These are phyloP conservation scores for Leptobrachium ailaonicum DNA, from an alignment of 2,113 vertebrate genomes.

Conservation along the genomic window DNA sequence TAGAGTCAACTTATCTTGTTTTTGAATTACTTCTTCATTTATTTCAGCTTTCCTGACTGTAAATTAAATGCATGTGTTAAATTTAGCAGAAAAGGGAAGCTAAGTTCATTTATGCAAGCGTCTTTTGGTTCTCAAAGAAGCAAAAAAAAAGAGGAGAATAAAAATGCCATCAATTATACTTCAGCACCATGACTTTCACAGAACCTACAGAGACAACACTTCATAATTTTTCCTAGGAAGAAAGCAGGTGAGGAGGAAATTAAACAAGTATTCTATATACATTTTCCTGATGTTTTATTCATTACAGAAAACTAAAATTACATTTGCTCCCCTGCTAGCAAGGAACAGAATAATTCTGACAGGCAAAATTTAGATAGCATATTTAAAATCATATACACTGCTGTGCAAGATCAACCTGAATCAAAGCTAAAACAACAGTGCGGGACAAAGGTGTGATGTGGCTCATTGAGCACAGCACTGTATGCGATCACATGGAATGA, in stretches of 20 bases:
- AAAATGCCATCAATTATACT: conserved; percentile 44
- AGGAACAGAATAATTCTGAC: conserved; percentile 55
- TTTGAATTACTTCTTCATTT: conserved; percentile 29
- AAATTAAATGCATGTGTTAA: conserved; percentile 43
- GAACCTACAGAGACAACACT: conserved; percentile 53
- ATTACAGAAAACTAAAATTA: conserved; percentile 59
- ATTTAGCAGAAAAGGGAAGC: conserved; percentile 1
- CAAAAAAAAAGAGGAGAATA: conserved; percentile 8
- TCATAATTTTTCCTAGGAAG: conserved; percentile 59
- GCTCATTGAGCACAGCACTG: neutral
- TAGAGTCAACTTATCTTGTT: conserved; percentile 22
- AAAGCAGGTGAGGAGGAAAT: conserved; percentile 62
- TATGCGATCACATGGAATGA: neutral
- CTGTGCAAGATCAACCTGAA: conserved; percentile 11
- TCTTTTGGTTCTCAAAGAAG: conserved; percentile 12
- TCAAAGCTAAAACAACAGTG: conserved; percentile 21
- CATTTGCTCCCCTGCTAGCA: conserved; percentile 59
- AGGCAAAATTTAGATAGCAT: conserved; percentile 57
- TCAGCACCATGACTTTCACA: conserved; percentile 40
- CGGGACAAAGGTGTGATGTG: neutral
- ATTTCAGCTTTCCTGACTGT: conserved; percentile 16
- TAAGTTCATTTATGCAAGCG: conserved; percentile 10
- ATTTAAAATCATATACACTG: conserved; percentile 46
- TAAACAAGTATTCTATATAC: conserved; percentile 58
- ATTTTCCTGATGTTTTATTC: conserved; percentile 65